Evolutionary conservation across 2,113 vertebrate genomes (phyloP).

Genomic region (Electrona antarctica): DNA sequence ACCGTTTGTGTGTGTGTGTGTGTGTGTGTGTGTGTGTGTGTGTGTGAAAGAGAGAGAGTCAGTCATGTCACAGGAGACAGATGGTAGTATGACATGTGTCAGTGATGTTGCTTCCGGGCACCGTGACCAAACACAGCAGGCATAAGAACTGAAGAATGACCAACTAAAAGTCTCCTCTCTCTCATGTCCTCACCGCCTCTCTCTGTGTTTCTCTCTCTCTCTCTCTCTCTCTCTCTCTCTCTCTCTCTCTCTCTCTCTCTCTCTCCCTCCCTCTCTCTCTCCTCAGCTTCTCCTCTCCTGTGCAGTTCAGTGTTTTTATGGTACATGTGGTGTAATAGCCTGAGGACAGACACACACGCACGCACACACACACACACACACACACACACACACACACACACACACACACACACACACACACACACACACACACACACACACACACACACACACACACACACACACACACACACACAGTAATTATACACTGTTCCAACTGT

Average conservation of each 20-base stretch:
- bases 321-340: slow-evolving; percentile 62
- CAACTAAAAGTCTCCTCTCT: slow-evolving; percentile 2
- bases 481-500: too few relatives aligned
- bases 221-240: not conserved
- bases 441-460: too few relatives aligned
- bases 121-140: slow-evolving; percentile 42
- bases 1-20: not conserved
- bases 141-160: slow-evolving; percentile 36
- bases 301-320: slow-evolving; percentile 46
- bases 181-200: not conserved
- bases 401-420: too few relatives aligned
- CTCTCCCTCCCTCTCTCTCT: not conserved
- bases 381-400: not conserved
- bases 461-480: too few relatives aligned
- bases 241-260: not conserved
- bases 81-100: slow-evolving; percentile 57
- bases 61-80: slow-evolving; percentile 49
- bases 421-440: too few relatives aligned
- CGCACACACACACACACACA: not conserved
- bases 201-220: not conserved
- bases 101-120: slow-evolving; percentile 38
- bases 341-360: slow-evolving; percentile 21
- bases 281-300: not conserved
- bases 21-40: not conserved
- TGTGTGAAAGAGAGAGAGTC: not conserved